A percentile compares a stretch with the other conserved stretches of the same genome.
phyloP scores from a whole-genome alignment of 2,113 vertebrate species.

The Phylloscopus whistleri region DNA sequence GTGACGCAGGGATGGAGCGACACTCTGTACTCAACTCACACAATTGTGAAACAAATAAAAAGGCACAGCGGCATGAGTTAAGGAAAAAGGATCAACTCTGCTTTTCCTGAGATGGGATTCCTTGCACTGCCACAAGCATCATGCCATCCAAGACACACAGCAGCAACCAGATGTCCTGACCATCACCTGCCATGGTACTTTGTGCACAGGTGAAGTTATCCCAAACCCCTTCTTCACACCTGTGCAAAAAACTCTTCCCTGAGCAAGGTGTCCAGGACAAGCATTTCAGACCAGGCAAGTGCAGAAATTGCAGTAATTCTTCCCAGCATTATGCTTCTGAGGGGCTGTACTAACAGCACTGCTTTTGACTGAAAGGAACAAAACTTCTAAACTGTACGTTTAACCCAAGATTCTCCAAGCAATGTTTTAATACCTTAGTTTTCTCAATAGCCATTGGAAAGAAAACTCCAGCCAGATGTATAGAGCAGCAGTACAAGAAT shows the following conservation, averaged over 20 bases:
- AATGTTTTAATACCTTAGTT: background rate
- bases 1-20: background rate
- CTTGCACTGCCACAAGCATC: background rate
- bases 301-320: background rate
- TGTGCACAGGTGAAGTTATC: background rate
- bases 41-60: constrained; percentile 19
- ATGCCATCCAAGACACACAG: background rate
- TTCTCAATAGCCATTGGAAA: background rate
- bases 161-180: background rate
- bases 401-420: background rate
- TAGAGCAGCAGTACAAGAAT: background rate
- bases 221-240: background rate
- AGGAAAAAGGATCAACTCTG: background rate
- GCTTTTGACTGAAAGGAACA: background rate
- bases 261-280: background rate
- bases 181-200: background rate
- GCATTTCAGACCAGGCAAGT: background rate
- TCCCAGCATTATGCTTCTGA: background rate
- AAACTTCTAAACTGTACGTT: background rate
- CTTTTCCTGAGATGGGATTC: background rate
- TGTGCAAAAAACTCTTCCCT: background rate
- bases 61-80: constrained; percentile 44
- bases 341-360: background rate
- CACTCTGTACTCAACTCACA: constrained; percentile 41
- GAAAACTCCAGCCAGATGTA: background rate